phyloP scores from a whole-genome alignment of 2,888 invertebrate genomes.

The Ormyrus rosae region DNA sequence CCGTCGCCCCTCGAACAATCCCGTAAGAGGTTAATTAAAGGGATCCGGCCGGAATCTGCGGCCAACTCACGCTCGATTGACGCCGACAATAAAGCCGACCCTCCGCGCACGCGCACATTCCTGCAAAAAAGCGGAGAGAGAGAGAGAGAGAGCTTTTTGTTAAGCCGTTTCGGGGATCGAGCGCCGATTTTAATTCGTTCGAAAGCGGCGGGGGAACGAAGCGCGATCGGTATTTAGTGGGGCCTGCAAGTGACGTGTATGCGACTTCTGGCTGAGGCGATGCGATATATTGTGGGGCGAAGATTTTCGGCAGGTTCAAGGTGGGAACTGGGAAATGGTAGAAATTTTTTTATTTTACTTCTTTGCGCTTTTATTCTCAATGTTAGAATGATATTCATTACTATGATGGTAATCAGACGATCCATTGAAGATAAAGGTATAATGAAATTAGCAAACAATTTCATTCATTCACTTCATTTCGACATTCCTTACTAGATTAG shows the following conservation, averaged over 20 bases:
- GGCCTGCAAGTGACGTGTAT: conserved; percentile 72
- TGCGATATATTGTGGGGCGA: too few relatives aligned
- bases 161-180: not conserved
- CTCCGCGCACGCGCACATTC: not conserved
- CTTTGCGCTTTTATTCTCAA: too few relatives aligned
- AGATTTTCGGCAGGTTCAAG: too few relatives aligned
- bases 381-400: too few relatives aligned
- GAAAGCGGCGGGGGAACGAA: not conserved
- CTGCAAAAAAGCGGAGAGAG: conserved; percentile 9
- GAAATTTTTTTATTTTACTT: too few relatives aligned
- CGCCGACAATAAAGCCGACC: conserved; percentile 46
- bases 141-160: conserved; percentile 7
- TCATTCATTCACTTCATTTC: too few relatives aligned
- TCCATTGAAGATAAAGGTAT: too few relatives aligned
- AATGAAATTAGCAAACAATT: too few relatives aligned
- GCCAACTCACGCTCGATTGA: conserved; percentile 54
- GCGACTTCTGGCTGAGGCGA: conserved; percentile 58
- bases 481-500: too few relatives aligned
- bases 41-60: conserved; percentile 31
- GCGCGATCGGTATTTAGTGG: conserved; percentile 74
- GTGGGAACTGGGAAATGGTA: too few relatives aligned
- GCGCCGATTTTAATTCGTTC: conserved; percentile 43
- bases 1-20: conserved; percentile 18
- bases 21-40: conserved; percentile 55
- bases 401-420: too few relatives aligned